Base-by-base conservation (phyloP, 2,888 invertebrate species). In the Zygothrica quintamaculata region DNA sequence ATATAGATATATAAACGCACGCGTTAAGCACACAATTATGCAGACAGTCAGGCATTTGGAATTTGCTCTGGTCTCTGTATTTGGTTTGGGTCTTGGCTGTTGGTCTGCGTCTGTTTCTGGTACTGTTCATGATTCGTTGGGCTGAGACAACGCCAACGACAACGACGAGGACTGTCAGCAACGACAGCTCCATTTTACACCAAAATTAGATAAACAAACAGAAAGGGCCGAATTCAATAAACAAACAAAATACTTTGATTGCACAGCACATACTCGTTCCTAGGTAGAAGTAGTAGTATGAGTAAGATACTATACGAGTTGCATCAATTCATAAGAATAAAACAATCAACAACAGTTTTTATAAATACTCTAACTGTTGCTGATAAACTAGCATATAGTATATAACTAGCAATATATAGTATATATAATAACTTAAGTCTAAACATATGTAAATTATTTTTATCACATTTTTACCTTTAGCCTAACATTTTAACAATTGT, bases 1-100 rank as follows among this genome's bases (percentile, higher is more conserved):
- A 46, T 42, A 67, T 48, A 55, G 53, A 65, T 42, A 65, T 43
- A 66, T 56, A 71, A 53, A 65, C 78, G 59, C 84, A 81, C 69
- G 84, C 82, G 84, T 69, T 86, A 84, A 88, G 87, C 77, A 79
- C 81, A 86, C 88, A 86, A 81, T 87, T 84, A 81, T 74, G 74
- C 88, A 87, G 86, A 87, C 87, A 79, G 76, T 73, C 79, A 81
- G 88, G 79, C 88, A 72, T 70, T 84, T 40, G 85, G 82, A 74
- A 80, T 85, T 84, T 74, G 71, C 76, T 22, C 18, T 22, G 5
- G 18, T 22, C 18, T 22, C 3, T 5, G 18, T 22, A 2, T 59
- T 34, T 15, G n/a, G 42, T 39, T 8, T 59, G 13, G 25, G 33
- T 26, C 22, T 33, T 25, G 5, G 16, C 36, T 12, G n/a, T 47